Conservation (phyloP, 2,888 invertebrate genomes). For the Ethmia dodecea region DNA sequence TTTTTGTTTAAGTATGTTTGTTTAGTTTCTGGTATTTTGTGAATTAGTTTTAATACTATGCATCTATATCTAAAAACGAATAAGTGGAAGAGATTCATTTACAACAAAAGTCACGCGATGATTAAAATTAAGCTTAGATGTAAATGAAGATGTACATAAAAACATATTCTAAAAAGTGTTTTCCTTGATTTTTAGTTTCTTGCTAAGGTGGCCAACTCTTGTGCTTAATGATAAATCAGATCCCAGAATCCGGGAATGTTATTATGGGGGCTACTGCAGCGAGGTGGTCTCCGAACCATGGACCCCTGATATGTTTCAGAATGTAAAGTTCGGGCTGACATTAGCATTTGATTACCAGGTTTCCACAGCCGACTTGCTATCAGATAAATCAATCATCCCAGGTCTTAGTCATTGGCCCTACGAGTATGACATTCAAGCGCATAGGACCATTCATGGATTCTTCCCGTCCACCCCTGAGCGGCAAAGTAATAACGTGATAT, state of each 20-base stretch:
- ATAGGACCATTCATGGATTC: constrained; percentile 2
- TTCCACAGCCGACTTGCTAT: not conserved
- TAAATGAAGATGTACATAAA: too few species aligned
- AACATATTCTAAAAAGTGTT: too few species aligned
- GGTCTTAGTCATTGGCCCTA: constrained; percentile 7
- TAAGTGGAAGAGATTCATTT: too few species aligned
- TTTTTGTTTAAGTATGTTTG: too few species aligned
- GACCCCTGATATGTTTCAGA: not conserved
- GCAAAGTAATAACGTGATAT: constrained; percentile 7
- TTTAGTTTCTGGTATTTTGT: too few species aligned
- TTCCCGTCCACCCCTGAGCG: constrained; percentile 3
- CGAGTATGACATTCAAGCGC: constrained; percentile 13
- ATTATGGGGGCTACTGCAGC: not conserved
- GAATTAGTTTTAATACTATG: too few species aligned
- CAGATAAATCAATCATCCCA: constrained; percentile 1
- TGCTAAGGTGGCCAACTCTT: not conserved
- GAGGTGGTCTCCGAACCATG: not conserved
- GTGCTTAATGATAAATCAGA: not conserved
- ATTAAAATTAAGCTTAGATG: too few species aligned
- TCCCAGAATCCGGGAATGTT: not conserved
- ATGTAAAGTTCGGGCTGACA: not conserved
- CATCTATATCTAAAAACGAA: too few species aligned
- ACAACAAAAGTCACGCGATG: too few species aligned
- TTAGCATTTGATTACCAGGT: not conserved
- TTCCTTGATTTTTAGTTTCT: too few species aligned